phyloP scores from a whole-genome alignment of 2,888 invertebrate species.

The Clistopyga incitator region DNA sequence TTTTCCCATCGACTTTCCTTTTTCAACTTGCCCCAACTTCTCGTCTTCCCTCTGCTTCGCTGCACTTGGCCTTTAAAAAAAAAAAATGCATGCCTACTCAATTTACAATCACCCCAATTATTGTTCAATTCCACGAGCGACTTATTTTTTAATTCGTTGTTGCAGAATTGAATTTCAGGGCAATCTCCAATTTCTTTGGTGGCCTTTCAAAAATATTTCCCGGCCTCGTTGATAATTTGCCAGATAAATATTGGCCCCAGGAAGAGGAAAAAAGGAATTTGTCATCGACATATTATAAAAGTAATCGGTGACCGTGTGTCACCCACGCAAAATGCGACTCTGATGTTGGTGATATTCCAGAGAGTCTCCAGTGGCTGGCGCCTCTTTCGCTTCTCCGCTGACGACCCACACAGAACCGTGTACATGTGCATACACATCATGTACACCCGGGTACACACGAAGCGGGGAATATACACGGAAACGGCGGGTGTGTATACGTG shows the following conservation, averaged over 20 bases:
- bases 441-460: neutral
- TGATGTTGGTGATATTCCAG: slow-evolving; percentile 14
- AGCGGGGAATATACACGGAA: neutral
- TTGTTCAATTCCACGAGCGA: neutral
- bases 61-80: neutral
- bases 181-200: no score
- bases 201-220: no score
- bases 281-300: no score
- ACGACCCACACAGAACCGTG: neutral
- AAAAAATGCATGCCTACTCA: neutral
- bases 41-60: neutral
- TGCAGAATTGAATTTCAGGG: no score
- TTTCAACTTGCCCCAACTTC: neutral
- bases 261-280: no score
- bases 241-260: no score
- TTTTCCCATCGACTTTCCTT: neutral
- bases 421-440: neutral
- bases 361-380: no score
- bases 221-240: no score
- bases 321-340: no score
- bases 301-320: no score
- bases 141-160: no score
- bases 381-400: neutral
- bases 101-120: neutral
- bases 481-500: slow-evolving; percentile 8